Percentiles rank a stretch among this genome's conserved stretches.
These are phyloP conservation scores for Empis stercorea DNA, from an alignment of 2,888 invertebrate species.

Conservation along the genomic window DNA sequence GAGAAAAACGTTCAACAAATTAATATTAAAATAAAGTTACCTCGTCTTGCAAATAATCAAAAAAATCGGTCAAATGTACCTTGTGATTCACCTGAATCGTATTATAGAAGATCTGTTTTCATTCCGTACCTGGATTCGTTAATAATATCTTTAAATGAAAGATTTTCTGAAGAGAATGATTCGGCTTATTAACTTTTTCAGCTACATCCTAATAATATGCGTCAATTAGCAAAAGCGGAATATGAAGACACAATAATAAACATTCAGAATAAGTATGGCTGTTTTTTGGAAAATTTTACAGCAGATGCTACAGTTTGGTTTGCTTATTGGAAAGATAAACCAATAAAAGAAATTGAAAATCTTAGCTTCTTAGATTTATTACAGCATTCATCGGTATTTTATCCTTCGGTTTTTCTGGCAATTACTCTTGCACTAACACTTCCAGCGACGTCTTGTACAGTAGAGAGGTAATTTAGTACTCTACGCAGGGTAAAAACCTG, in stretches of 20 bases:
- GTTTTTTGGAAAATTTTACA: background rate
- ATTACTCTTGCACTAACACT: background rate
- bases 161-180: background rate
- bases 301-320: background rate
- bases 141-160: background rate
- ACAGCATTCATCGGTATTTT: background rate
- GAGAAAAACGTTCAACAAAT: background rate
- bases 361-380: background rate
- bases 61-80: conserved; percentile 1
- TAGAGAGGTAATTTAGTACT: conserved; percentile 2
- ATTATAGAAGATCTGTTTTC: background rate
- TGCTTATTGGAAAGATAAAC: background rate
- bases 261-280: background rate
- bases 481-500: conserved; percentile 1
- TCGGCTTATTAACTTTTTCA: background rate
- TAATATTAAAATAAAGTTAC: background rate
- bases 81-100: background rate
- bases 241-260: background rate
- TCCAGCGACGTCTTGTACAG: conserved; percentile 1
- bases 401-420: too few relatives aligned
- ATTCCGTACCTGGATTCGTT: background rate
- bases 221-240: background rate
- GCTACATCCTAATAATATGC: background rate
- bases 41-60: background rate
- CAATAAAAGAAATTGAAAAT: background rate